Evolutionary conservation across 2,888 invertebrate species (phyloP).

Genomic region (Eledona agricola): DNA sequence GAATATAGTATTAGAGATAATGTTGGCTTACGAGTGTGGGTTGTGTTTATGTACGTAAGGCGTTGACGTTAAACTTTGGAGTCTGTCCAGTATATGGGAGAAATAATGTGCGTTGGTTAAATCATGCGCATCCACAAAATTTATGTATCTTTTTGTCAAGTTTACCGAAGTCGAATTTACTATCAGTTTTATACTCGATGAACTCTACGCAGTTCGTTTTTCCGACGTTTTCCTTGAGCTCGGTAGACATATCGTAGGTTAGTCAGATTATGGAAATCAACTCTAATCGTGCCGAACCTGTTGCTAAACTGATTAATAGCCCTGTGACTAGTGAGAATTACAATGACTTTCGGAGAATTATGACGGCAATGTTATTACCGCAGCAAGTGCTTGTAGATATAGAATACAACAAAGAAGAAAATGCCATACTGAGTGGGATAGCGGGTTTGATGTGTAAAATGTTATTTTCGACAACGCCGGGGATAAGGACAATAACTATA

Average conservation of each 20-base stretch:
- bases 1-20: too few relatives aligned
- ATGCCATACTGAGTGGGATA: conserved; percentile 2
- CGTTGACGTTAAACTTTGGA: conserved; percentile 1
- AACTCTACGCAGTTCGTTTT: conserved; percentile 9
- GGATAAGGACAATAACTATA: not conserved
- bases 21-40: too few relatives aligned
- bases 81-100: conserved; percentile 2
- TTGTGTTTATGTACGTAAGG: too few relatives aligned
- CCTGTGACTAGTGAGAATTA: conserved; percentile 5
- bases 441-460: not conserved
- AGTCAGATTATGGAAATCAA: conserved; percentile 7
- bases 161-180: not conserved
- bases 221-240: not conserved
- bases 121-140: not conserved
- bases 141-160: not conserved
- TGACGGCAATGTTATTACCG: conserved; percentile 2
- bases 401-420: conserved; percentile 2
- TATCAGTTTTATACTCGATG: not conserved
- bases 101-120: conserved; percentile 2
- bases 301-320: conserved; percentile 5
- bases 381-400: conserved; percentile 5
- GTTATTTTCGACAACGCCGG: conserved; percentile 4
- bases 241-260: not conserved
- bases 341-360: conserved; percentile 5
- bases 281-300: not conserved